A percentile compares a stretch with the other conserved stretches of the same genome.
phyloP scores from a whole-genome alignment of 2,888 invertebrate genomes.

The Andrena dorsata region DNA sequence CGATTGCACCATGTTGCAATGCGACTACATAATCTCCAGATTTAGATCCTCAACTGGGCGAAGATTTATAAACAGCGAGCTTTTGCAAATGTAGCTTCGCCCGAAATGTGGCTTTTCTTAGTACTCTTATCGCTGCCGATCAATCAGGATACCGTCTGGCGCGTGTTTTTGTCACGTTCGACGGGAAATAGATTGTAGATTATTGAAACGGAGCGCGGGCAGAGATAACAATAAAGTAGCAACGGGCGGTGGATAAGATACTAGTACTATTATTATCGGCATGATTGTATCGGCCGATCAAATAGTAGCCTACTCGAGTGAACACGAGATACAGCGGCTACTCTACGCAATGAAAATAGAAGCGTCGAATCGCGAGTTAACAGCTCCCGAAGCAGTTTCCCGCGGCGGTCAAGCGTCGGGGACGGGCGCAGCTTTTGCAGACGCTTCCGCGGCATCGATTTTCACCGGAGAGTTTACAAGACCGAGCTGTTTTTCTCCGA shows the following conservation, averaged over 20 bases:
- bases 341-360: no score
- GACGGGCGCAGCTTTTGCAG: background rate
- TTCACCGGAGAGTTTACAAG: constrained; percentile 2
- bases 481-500: constrained; percentile 2
- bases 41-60: constrained; percentile 40
- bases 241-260: no score
- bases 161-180: no score
- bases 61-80: constrained; percentile 33
- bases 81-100: background rate
- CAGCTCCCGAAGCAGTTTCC: background rate
- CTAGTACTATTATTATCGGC: no score
- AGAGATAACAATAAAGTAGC: no score
- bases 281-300: no score
- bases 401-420: background rate
- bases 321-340: no score
- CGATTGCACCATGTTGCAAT: constrained; percentile 49
- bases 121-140: background rate
- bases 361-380: no score
- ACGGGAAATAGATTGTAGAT: no score
- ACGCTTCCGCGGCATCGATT: constrained; percentile 13
- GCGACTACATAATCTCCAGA: constrained; percentile 54
- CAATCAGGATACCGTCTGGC: no score
- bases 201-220: no score
- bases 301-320: no score
- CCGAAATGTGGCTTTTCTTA: constrained; percentile 12